Evolutionary conservation across 2,113 vertebrate species (phyloP), one percentile per base, ranked within the genome.

Genomic region (Tachysurus fulvidraco): DNA sequence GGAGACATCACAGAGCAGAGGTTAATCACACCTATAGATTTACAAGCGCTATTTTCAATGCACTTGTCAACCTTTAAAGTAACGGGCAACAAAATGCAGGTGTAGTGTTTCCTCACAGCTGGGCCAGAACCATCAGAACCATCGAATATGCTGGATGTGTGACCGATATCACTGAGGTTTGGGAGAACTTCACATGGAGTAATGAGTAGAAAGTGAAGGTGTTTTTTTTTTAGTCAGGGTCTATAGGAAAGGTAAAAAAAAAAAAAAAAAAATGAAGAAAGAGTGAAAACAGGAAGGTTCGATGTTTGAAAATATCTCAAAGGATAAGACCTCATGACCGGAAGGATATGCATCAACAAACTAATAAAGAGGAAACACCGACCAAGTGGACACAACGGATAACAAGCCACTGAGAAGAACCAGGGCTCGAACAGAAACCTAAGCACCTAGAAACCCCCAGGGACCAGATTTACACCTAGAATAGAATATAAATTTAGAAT

Each of bases 1-100:
- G 36, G 85, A 57, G 79, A 69, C 77, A 50, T 44, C 86, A 85
- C 60, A 83, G 83, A 86, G 67, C 81, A 65, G 81, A 90, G 91
- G 90, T 92, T 91, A 91, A 92, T 91, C 91, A 88, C 88, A 86
- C 69, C 50, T 83, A 88, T 89, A 90, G 89, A 91, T 89, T 89
- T 88, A 91, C 87, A 90, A 71, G 89, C 41, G 83, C 80, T 90
- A 5, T 65, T 84, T 86, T 86, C 73, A 19, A 85, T 91, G 89
- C 82, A 73, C 67, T 77, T 57, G 28, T 79, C 80, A 85, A 83
- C 86, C 83, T 89, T 21, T 11, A 82, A 86, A 69, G 54, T 8
- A 36, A 52, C 5, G 17, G 16, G 55, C 25, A 54, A 23, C 60
- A 57, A 36, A 44, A 41, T 3, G n/a, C 54, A 62, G 54, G 36